Percentiles rank a stretch among this genome's conserved stretches.
phyloP scores from a whole-genome alignment of 2,888 invertebrate genomes.

The Hypena proboscidalis region DNA sequence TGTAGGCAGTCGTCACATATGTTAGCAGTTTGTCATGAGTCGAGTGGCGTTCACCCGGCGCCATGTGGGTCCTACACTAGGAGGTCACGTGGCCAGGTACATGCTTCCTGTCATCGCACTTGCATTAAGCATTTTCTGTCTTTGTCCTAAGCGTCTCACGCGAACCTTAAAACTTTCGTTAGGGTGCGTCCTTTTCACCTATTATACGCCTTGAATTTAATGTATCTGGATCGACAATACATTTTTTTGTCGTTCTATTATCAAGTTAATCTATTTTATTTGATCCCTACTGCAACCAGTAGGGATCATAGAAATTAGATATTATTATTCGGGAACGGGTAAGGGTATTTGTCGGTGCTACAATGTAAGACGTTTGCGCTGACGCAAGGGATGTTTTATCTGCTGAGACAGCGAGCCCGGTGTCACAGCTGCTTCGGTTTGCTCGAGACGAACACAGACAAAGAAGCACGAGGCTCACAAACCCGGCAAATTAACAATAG shows the following conservation, averaged over 20 bases:
- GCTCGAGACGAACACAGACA: constrained; percentile 52
- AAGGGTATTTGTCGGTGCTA: constrained; percentile 66
- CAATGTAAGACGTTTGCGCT: constrained; percentile 53
- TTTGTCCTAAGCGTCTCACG: constrained; percentile 36
- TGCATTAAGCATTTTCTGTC: constrained; percentile 59
- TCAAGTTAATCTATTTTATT: constrained; percentile 43
- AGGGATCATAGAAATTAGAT: no score
- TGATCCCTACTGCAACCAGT: constrained; percentile 38
- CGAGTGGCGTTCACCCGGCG: constrained; percentile 63
- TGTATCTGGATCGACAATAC: constrained; percentile 46
- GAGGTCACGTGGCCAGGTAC: constrained; percentile 74
- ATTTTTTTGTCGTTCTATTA: constrained; percentile 30
- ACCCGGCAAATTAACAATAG: constrained; percentile 76
- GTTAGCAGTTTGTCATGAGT: constrained; percentile 62
- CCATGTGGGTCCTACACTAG: constrained; percentile 64
- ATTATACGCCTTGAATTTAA: constrained; percentile 45
- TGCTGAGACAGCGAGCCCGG: constrained; percentile 55
- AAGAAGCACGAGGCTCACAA: constrained; percentile 59
- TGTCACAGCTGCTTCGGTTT: constrained; percentile 79
- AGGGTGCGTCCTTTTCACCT: constrained; percentile 10
- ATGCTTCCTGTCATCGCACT: constrained; percentile 62
- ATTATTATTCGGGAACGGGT: constrained; percentile 52
- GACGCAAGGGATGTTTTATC: constrained; percentile 64
- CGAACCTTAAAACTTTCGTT: constrained; percentile 20
- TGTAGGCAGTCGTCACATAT: constrained; percentile 59